Evolutionary conservation across 2,797 vertebrate genomes (phyloP), one percentile per base, ranked within the genome.

Genomic region (Channallabes apus): DNA sequence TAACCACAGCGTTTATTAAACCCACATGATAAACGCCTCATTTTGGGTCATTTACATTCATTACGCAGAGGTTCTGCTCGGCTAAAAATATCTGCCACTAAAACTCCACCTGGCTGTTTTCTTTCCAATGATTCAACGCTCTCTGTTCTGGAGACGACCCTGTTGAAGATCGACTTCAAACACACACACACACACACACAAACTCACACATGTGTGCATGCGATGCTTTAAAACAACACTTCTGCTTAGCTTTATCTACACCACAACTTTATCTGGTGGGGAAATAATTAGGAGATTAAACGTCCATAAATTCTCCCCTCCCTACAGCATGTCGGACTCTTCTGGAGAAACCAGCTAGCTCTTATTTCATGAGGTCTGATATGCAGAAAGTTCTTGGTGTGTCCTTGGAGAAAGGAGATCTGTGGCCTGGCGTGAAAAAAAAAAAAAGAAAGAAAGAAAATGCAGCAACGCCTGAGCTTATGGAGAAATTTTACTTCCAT

Each of bases 61-160:
- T 92, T 93, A 92, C 90, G 80, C 90, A 22, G 89, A 62, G 88
- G 90, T 82, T 94, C 93, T 94, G 90, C 86, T 85, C 86, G 80
- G 86, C 91, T 93, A 93, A 93, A 94, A 93, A 92, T 94, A 94
- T 91, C 89, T 35, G 51, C 59, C 87, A 77, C 82, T 89, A 84
- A 46, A 88, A 84, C 90, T 89, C 88, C 58, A 84, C 87, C 85
- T 86, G 86, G 82, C 64, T 86, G 86, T 90, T 92, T 91, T 92
- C 80, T 84, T 89, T 58, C 82, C 80, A 86, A 87, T 88, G 87
- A 89, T 89, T 91, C 89, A 87, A 38, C 41, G 65, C 89, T 46
- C 1, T 86, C 29, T 1, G 35, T 77, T 75, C 85, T 84, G 83
- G 69, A 84, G 89, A 88, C 58, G 54, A 86, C 90, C 80, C 83